phyloP scores from a whole-genome alignment of 2,888 invertebrate genomes.

The Chymomyza caudatula region DNA sequence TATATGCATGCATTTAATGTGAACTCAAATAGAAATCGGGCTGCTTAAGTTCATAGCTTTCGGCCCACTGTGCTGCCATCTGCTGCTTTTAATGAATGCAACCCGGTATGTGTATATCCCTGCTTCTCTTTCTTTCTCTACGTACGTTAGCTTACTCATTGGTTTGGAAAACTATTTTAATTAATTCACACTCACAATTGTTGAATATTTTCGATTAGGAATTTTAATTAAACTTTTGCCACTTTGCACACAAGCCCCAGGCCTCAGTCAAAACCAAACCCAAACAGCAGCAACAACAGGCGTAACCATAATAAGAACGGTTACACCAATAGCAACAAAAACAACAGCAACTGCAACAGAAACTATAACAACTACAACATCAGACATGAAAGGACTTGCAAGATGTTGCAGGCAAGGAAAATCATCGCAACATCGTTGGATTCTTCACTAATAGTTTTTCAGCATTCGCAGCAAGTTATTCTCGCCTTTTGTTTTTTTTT shows the following conservation, averaged over 20 bases:
- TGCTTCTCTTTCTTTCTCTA: background rate
- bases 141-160: slow-evolving; percentile 25
- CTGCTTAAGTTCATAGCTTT: background rate
- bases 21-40: no score
- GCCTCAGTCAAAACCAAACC: background rate
- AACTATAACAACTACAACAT: slow-evolving; percentile 16
- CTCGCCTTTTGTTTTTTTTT: slow-evolving; percentile 1
- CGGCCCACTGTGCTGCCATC: background rate
- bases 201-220: slow-evolving; percentile 69
- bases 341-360: background rate
- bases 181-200: slow-evolving; percentile 70
- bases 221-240: slow-evolving; percentile 73
- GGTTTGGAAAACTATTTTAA: slow-evolving; percentile 71
- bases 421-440: slow-evolving; percentile 38
- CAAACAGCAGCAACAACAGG: slow-evolving; percentile 6
- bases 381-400: slow-evolving; percentile 7
- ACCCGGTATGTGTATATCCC: background rate
- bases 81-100: background rate
- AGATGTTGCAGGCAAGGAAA: slow-evolving; percentile 23
- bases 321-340: background rate
- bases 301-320: background rate
- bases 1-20: no score
- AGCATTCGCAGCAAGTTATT: slow-evolving; percentile 18
- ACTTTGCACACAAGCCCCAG: slow-evolving; percentile 35
- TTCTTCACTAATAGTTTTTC: slow-evolving; percentile 61